phyloP scores from a whole-genome alignment of 2,113 vertebrate species.

The Osmerus mordax region DNA sequence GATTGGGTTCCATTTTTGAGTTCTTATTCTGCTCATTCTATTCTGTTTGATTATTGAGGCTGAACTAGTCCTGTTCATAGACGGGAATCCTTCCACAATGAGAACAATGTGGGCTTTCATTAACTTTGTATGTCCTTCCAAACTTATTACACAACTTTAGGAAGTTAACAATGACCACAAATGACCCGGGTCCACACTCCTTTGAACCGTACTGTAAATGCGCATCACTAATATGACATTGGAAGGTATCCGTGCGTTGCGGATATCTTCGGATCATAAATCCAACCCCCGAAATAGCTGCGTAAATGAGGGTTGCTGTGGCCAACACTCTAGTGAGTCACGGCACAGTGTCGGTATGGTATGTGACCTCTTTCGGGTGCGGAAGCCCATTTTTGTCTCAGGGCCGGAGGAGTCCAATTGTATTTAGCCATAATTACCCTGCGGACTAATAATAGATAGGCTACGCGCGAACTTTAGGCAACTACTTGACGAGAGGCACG shows the following conservation, averaged over 20 bases:
- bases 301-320: slow-evolving; percentile 33
- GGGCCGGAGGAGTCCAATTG: slow-evolving; percentile 53
- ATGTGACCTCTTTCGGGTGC: slow-evolving; percentile 41
- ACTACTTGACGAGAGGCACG: too few relatives aligned
- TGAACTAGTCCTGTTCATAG: not conserved
- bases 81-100: not conserved
- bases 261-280: slow-evolving; percentile 14
- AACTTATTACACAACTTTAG: slow-evolving; percentile 52
- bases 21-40: too few relatives aligned
- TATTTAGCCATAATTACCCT: slow-evolving; percentile 57
- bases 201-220: slow-evolving; percentile 9
- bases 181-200: slow-evolving; percentile 50
- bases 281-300: slow-evolving; percentile 18
- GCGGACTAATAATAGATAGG: slow-evolving; percentile 53
- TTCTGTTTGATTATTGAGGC: not conserved
- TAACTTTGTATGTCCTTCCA: slow-evolving; percentile 12
- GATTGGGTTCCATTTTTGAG: too few relatives aligned
- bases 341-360: slow-evolving; percentile 14
- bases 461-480: too few relatives aligned
- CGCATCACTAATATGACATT: slow-evolving; percentile 28
- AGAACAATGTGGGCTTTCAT: slow-evolving; percentile 56
- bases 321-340: slow-evolving; percentile 5
- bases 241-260: slow-evolving; percentile 25
- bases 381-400: slow-evolving; percentile 30
- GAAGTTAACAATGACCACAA: slow-evolving; percentile 45